Conservation (phyloP, 2,113 vertebrate species). For the Cinclus cinclus region DNA sequence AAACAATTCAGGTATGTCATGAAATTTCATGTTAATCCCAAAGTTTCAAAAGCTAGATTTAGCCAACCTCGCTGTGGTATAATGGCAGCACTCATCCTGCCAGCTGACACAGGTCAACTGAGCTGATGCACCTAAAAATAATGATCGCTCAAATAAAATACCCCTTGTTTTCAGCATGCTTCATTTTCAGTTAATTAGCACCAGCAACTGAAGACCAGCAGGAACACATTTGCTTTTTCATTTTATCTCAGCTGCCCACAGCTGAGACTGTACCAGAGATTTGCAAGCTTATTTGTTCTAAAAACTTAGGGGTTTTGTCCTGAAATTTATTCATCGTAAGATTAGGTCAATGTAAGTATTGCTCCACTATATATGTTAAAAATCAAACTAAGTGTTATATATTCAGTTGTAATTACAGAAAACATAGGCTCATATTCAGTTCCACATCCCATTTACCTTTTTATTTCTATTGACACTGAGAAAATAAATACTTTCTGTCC, state of each 20-base stretch:
- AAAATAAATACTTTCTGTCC: constrained; percentile 89
- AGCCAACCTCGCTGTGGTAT: neutral
- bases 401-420: neutral
- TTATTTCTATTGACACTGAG: constrained; percentile 97
- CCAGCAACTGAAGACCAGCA: neutral
- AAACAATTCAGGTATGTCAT: neutral
- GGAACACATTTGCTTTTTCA: neutral
- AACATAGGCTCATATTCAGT: neutral
- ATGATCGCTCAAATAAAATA: neutral
- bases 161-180: neutral
- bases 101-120: neutral
- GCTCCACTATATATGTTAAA: neutral
- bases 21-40: neutral
- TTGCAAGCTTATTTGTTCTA: neutral
- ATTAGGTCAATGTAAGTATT: neutral
- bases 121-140: neutral
- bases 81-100: neutral
- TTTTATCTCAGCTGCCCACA: neutral
- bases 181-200: neutral
- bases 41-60: neutral
- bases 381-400: neutral
- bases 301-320: neutral
- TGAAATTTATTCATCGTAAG: neutral
- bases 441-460: constrained; percentile 75
- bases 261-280: neutral